phyloP scores from a whole-genome alignment of 2,113 vertebrate species.

The Neolamprologus caudopunctatus region DNA sequence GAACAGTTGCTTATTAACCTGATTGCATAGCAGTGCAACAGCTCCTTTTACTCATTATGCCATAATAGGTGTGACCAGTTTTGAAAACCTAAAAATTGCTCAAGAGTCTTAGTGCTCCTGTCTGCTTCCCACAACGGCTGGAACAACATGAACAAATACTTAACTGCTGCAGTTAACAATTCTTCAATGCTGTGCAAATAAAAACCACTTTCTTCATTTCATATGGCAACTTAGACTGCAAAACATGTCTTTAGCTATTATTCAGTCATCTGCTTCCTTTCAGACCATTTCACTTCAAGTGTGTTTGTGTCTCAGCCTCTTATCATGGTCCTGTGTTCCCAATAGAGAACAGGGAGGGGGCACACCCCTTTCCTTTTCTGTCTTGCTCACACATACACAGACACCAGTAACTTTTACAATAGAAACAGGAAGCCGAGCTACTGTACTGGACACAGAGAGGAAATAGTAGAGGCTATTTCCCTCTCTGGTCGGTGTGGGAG shows the following conservation, averaged over 20 bases:
- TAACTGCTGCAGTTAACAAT: background rate
- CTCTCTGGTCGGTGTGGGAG: background rate
- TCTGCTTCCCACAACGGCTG: background rate
- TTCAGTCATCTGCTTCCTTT: background rate
- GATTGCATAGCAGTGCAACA: background rate
- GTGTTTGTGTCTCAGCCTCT: slow-evolving; percentile 1
- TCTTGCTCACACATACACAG: background rate
- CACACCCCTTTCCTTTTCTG: slow-evolving; percentile 37
- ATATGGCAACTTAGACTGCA: background rate
- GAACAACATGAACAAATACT: background rate
- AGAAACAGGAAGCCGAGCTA: slow-evolving; percentile 58
- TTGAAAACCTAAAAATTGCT: background rate
- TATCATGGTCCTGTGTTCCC: slow-evolving; percentile 37
- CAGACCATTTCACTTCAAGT: background rate
- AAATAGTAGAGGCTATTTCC: slow-evolving; percentile 51
- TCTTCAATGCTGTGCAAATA: background rate
- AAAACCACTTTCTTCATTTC: background rate
- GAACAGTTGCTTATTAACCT: background rate
- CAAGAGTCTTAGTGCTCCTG: background rate
- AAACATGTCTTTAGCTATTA: background rate
- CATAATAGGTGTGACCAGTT: background rate
- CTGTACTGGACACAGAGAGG: slow-evolving; percentile 49
- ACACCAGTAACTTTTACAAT: slow-evolving; percentile 32
- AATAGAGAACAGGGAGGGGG: slow-evolving; percentile 6
- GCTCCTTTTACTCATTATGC: background rate